Base-by-base conservation (phyloP, 2,113 vertebrate species). In the Trogon melanurus region DNA sequence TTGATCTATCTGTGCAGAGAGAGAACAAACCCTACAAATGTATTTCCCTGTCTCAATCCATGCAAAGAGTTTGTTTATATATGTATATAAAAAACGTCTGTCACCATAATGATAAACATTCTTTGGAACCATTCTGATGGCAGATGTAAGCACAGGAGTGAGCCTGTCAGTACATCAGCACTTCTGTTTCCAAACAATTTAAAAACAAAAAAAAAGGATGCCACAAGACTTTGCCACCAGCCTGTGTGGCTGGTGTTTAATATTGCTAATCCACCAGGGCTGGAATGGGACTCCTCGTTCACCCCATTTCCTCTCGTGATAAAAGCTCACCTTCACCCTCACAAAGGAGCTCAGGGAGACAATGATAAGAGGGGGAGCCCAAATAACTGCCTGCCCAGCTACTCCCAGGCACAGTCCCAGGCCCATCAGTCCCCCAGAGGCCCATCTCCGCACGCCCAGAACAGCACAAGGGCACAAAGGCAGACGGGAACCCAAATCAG, bases 241-340 rank as follows among this genome's bases (percentile, higher is more conserved):
- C 45, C 45, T 45, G 45, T 16, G 13, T 45, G 45, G 45, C 45
- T 45, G 45, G 45, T 45, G 45, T 45, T 45, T 45, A 45, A 11
- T 45, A 45, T 13, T 45, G 45, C 45, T 45, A 45, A 13, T 11
- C 45, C 45, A 45, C 16, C 45, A 45, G 45, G 45, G 45, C 16
- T 9, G 45, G 23, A 84, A 66, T 0, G 1, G 0, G 6, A 32
- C 17, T 87, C 30, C 4, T 11, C 2, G 0, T 29, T 16, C 34
- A 18, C 9, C 11, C 21, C 12, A 2, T 1, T 70, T 36, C 34
- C 3, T 18, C 12, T 30, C 2, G 3, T 4, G 8, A 50, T 2
- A 67, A 66, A 75, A 67, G 8, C 27, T 41, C 41, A 48, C 22
- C 36, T 16, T 11, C 27, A 3, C 26, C 11, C 8, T 8, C 72